Base-by-base conservation (phyloP, 2,113 vertebrate genomes). In the Circaetus gallicus region DNA sequence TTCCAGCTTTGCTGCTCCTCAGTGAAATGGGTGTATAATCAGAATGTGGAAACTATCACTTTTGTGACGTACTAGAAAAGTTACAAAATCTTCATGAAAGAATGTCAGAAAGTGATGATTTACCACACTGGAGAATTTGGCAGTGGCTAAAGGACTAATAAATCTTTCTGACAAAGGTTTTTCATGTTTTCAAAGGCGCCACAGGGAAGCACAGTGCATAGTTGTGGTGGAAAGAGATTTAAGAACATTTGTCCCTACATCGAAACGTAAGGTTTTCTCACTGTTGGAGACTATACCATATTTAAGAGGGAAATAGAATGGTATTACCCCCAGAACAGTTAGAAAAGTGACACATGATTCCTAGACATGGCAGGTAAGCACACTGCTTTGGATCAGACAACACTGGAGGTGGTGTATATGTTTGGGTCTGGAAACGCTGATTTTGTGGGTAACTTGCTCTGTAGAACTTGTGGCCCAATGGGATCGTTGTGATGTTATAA, bases 21-120 rank as follows among this genome's bases (percentile, higher is more conserved):
- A 14, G 4, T 78, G 61, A 93, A 89, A 61, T 58, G 89, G 32
- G 32, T 82, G 49, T 77, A 76, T 55, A 86, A 62, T 58, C 85
- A 77, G 66, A 94, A 92, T 94, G 65, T 91, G 89, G 89, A 94
- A 97, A 93, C 76, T 36, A 74, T 93, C 16, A 4, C 80, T 93
- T 78, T 32, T 73, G 59, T 86, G 94, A 84, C 4, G 8, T 55
- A 66, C 67, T 47, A 89, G 71, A 71, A 83, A 73, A 93, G 76
- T 95, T 94, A 81, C 77, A 96, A 95, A 93, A 97, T 61, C 50
- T 95, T 89, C 43, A 71, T 59, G 76, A 80, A 91, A 82, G 18
- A 92, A 81, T 90, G 79, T 88, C 95, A 86, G 69, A 93, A 95
- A 93, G 69, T 74, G 80, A 86, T 94, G 80, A 95, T 95, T 90